Evolutionary conservation across 2,888 invertebrate species (phyloP).

Genomic region (Apodemia hepburni): DNA sequence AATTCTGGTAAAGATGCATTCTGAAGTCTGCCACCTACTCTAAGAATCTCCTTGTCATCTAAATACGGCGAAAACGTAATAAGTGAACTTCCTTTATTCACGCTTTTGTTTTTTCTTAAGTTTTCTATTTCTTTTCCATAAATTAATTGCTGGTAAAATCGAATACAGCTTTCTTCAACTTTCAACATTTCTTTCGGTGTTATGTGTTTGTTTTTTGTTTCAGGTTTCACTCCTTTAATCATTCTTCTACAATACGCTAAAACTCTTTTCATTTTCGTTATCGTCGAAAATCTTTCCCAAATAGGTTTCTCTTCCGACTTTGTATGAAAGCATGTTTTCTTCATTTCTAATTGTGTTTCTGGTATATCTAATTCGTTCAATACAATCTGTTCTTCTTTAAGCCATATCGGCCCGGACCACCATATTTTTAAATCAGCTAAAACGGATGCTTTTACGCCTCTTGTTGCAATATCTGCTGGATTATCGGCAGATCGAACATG

Average conservation of each 20-base stretch:
- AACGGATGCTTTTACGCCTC: constrained; percentile 21
- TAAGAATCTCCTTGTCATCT: constrained; percentile 22
- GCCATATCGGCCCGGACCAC: constrained; percentile 24
- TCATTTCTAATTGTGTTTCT: constrained; percentile 12
- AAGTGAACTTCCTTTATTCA: constrained; percentile 16
- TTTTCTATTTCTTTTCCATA: constrained; percentile 24
- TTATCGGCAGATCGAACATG: too few species aligned
- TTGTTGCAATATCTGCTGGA: constrained; percentile 28
- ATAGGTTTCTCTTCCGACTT: constrained; percentile 10
- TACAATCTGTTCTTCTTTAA: constrained; percentile 5
- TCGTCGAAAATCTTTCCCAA: constrained; percentile 27
- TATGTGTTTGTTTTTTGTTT: constrained; percentile 9
- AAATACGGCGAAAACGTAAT: constrained; percentile 23
- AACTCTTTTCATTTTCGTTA: constrained; percentile 25
- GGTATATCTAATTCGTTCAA: not conserved
- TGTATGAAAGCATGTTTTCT: not conserved
- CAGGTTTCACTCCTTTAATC: constrained; percentile 14
- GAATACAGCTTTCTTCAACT: constrained; percentile 21
- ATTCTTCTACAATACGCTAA: constrained; percentile 26
- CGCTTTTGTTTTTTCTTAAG: constrained; percentile 13
- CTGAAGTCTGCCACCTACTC: constrained; percentile 28
- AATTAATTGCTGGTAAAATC: constrained; percentile 23
- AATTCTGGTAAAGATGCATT: constrained; percentile 15
- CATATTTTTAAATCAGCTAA: constrained; percentile 17
- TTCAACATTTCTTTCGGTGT: constrained; percentile 2